Percentiles rank a stretch among this genome's conserved stretches.
These are phyloP conservation scores for Eulemur macaco DNA, from an alignment of 2,113 vertebrate genomes.

Conservation along the genomic window DNA sequence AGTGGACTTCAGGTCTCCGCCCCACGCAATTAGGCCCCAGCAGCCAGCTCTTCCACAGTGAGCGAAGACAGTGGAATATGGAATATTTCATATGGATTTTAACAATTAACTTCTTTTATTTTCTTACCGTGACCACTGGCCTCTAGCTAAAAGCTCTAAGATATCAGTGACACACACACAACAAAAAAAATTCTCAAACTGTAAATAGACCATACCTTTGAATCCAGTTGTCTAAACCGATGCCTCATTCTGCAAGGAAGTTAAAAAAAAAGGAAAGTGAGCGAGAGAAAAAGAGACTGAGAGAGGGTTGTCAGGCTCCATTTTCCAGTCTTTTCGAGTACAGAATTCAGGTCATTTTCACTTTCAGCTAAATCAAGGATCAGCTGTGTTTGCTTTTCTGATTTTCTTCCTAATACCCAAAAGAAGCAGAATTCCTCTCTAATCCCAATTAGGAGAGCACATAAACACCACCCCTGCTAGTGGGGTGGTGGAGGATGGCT, in stretches of 20 bases:
- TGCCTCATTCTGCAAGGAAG: slow-evolving; percentile 81
- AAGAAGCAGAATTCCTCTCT: not conserved
- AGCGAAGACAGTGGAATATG: not conserved
- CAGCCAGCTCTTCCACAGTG: too few species aligned
- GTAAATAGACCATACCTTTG: slow-evolving; percentile 80
- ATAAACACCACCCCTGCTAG: fast-evolving
- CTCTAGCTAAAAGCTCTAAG: not conserved
- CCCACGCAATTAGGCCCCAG: fast-evolving
- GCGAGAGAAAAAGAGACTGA: not conserved
- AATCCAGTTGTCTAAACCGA: slow-evolving; percentile 85
- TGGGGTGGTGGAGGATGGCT: fast-evolving
- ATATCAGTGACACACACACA: not conserved
- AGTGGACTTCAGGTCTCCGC: not conserved
- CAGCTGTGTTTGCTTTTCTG: not conserved
- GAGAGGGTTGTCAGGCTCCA: not conserved
- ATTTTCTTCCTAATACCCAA: not conserved
- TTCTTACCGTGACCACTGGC: not conserved
- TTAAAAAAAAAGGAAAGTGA: not conserved
- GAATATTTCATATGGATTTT: too few species aligned
- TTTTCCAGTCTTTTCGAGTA: not conserved
- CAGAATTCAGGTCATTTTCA: not conserved
- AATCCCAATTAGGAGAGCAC: not conserved
- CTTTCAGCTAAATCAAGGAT: not conserved
- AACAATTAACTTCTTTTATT: not conserved
- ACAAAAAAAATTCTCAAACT: not conserved